Conservation (phyloP, 2,888 invertebrate genomes). For the Halictus quadricinctus region DNA sequence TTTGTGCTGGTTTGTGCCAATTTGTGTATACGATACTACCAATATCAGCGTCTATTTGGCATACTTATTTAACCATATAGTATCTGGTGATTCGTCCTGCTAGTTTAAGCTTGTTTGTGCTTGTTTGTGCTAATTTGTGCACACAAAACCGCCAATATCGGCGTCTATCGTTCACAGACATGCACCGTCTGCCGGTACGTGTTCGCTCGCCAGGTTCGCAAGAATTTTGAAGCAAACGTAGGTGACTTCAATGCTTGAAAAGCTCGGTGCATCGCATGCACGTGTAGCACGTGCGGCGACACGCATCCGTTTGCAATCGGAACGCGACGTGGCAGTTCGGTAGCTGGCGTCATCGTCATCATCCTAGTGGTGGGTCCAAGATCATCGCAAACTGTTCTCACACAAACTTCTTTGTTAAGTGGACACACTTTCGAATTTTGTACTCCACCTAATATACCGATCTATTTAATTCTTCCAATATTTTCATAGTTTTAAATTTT, state of each 20-base stretch:
- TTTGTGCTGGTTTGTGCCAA: background rate
- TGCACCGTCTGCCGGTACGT: background rate
- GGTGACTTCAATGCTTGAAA: constrained; percentile 10
- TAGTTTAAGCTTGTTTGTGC: background rate
- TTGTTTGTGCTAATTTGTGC: background rate
- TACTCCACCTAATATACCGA: too few relatives aligned
- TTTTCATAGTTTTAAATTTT: too few relatives aligned
- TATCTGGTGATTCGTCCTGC: background rate
- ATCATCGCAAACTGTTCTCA: background rate
- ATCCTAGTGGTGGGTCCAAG: background rate
- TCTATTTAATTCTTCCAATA: too few relatives aligned
- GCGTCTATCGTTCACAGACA: too few relatives aligned
- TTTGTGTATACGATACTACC: too few relatives aligned
- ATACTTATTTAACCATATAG: too few relatives aligned
- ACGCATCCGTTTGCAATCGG: constrained; percentile 7
- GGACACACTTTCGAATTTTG: too few relatives aligned
- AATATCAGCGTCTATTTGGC: too few relatives aligned
- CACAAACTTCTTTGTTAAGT: too few relatives aligned
- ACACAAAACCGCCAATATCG: too few relatives aligned
- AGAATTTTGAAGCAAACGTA: background rate
- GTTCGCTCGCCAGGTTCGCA: background rate
- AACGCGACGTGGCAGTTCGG: constrained; percentile 40
- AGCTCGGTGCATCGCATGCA: constrained; percentile 18
- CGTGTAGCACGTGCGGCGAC: constrained; percentile 28
- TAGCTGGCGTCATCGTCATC: constrained; percentile 12